Evolutionary conservation across 2,113 vertebrate genomes (phyloP).

Genomic region (Rhagologus leucostigma): DNA sequence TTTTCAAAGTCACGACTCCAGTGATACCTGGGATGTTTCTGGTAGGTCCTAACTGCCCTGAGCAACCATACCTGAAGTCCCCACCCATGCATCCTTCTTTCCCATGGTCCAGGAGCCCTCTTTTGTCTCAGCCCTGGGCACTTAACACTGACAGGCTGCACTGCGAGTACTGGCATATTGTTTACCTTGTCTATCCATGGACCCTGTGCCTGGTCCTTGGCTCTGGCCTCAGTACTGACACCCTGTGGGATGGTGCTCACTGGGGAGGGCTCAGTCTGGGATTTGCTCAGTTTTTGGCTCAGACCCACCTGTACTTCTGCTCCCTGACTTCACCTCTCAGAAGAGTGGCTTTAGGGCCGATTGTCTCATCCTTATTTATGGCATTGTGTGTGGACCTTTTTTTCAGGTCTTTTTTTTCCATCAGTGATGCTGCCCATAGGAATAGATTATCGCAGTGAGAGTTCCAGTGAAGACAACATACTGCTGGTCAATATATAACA

Average conservation of each 20-base stretch:
- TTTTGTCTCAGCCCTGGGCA: background rate
- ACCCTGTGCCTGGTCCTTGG: background rate
- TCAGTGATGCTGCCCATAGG: background rate
- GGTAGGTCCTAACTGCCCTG: background rate
- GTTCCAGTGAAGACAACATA: background rate
- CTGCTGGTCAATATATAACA: background rate
- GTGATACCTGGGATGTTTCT: background rate
- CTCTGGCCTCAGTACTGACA: background rate
- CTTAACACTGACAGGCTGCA: background rate
- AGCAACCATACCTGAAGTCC: background rate
- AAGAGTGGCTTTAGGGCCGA: background rate
- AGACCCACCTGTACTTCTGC: background rate
- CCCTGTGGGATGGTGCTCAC: accelerated
- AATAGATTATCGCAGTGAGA: background rate
- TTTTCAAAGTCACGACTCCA: background rate
- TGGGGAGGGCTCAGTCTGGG: background rate
- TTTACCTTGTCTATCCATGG: background rate
- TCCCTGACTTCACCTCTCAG: background rate
- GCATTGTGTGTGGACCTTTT: background rate
- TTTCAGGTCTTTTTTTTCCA: background rate
- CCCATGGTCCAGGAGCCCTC: background rate
- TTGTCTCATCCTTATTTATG: background rate
- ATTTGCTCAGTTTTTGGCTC: background rate
- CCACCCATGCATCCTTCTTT: background rate
- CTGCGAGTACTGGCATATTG: background rate